Conservation (phyloP, 2,797 vertebrate genomes). For the Alosa sapidissima region DNA sequence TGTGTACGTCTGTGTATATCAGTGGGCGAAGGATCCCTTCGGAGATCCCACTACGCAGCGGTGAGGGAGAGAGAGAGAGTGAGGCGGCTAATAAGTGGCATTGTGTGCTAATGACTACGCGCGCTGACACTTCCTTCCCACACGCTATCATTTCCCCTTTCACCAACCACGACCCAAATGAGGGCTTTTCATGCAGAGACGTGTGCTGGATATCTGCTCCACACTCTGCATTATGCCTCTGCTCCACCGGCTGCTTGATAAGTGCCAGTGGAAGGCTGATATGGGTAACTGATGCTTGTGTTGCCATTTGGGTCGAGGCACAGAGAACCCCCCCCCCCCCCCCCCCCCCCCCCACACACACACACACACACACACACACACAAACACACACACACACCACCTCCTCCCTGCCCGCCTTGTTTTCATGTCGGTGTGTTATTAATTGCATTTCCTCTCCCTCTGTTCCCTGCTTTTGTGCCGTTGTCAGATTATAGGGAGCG, state of each 20-base stretch:
- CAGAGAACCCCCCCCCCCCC: background rate
- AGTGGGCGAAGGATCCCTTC: background rate
- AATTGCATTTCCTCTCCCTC: background rate
- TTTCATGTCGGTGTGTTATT: background rate
- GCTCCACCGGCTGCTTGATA: background rate
- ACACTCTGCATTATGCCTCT: background rate
- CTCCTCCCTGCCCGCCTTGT: background rate
- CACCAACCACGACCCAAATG: background rate
- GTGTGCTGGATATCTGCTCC: background rate
- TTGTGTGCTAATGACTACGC: constrained; percentile 13
- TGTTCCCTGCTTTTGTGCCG: background rate
- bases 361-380: background rate
- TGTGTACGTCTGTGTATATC: background rate
- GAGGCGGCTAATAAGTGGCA: background rate
- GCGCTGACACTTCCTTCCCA: constrained; percentile 12
- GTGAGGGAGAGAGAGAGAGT: background rate
- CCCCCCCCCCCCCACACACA: constrained; percentile 1
- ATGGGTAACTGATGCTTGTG: background rate
- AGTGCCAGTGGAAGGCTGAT: background rate
- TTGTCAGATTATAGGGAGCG: constrained; percentile 12
- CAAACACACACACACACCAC: background rate
- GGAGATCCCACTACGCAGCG: background rate
- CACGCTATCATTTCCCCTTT: background rate
- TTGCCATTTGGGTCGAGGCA: background rate
- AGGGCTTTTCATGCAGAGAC: background rate